Base-by-base conservation (phyloP, 2,113 vertebrate species). In the Tachysurus fulvidraco region DNA sequence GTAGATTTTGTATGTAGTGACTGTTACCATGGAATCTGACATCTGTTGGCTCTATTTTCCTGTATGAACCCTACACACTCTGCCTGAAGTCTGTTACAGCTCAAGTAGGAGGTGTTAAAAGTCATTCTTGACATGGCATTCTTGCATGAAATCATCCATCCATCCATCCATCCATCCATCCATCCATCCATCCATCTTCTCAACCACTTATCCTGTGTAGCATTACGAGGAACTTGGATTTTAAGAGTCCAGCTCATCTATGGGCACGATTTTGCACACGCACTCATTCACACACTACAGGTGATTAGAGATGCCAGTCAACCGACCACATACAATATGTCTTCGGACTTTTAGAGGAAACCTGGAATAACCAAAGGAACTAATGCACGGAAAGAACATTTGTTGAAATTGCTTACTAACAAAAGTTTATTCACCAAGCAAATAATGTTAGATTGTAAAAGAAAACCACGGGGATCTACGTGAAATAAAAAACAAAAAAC, bases 101-200 rank as follows among this genome's bases (percentile, higher is more conserved):
- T 77, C 74, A 28, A 77, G 23, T 9, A 52, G 50, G 50, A 52
- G 25, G 44, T 76, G 73, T 76, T 76, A 76, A 74, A 74, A 74
- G 71, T 41, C 46, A 50, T 50, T 50, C 41, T 74, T 44, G 19
- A 44, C 41, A 46, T 74, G 36, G 23, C 41, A 74, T 74, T 74
- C 71, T 74, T 50, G 73, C 46, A n/a, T 50, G 73, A 76, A 77
- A 54, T 77, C 74, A 54, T 77, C 52, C 9, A 54, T 52, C 46
- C 46, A 50, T 50, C 46, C 46, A 50, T 50, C 46, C 46, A 50
- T 50, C 46, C 9, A 54, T 50, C 46, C 46, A 50, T 50, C 46
- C 46, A 50, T 50, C 46, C 9, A 54, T 50, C 46, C 46, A 50
- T 50, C 46, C 46, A 50, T 50, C 8, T 50, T 50, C 46, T 50